Base-by-base conservation (phyloP, 2,888 invertebrate genomes). In the Eupithecia centaureata region DNA sequence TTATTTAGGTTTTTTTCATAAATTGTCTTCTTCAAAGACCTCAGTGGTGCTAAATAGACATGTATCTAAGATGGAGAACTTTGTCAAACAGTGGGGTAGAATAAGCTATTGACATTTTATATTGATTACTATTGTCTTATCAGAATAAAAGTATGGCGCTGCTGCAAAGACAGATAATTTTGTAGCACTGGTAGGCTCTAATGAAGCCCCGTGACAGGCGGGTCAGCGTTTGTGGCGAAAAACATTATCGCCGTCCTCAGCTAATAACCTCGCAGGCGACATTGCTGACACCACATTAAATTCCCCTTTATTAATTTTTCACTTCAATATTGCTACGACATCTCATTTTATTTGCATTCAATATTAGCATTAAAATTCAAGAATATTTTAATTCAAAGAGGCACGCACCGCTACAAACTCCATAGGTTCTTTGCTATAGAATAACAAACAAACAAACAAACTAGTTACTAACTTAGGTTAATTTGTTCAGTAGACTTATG, bases 191-290 rank as follows among this genome's bases (percentile, higher is more conserved):
- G 18, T 61, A 62, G 52, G 54, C 62, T 71, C 69, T 84, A 85
- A 85, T 85, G 79, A 84, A 84, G 76, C 75, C 52, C 57, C 69
- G 72, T 79, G 81, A 82, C 80, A 76, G 73, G 65, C 68, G 69
- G 74, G 79, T 81, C 81, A 81, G 80, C 79, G 76, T 79, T 80
- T 82, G 73, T 69, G 72, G 63, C 69, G 77, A 80, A 69, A 79
- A 73, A 75, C 73, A 78, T 81, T 83, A 79, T 79, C 73, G 72
- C 64, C 62, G 75, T 72, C 73, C 70, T 79, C 81, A 82, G 76
- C 77, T 82, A 82, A 82, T 82, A 81, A 77, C 77, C 68, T 78
- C 18, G 73, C 76, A 75, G 75, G 73, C 71, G 77, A 78, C 76
- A 74, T 70, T 72, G 75, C 66, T 73, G 78, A 79, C 70, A 73